Conservation (phyloP, 2,113 vertebrate species). For the Tricholaema leucomelas region DNA sequence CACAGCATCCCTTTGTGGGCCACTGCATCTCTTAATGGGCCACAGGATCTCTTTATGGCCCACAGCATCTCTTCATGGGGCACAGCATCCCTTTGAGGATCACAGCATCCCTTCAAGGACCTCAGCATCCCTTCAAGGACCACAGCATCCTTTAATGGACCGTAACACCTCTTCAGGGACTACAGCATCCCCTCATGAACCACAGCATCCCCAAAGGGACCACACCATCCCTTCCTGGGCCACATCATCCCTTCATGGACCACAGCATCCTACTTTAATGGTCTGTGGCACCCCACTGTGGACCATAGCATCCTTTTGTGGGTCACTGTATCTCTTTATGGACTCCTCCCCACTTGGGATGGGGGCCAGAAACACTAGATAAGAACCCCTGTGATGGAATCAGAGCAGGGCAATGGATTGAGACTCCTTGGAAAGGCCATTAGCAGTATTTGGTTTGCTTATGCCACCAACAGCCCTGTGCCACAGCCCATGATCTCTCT, state of each 20-base stretch:
- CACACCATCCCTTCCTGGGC: rapidly evolving
- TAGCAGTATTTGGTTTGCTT: not conserved
- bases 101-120: too few species aligned
- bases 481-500: not conserved
- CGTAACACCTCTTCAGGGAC: rapidly evolving
- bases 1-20: too few species aligned
- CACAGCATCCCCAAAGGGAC: rapidly evolving
- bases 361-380: not conserved
- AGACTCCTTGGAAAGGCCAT: not conserved
- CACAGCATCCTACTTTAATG: not conserved
- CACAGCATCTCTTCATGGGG: too few species aligned
- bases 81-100: too few species aligned
- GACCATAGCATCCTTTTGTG: too few species aligned
- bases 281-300: not conserved
- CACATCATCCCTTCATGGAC: rapidly evolving
- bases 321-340: not conserved
- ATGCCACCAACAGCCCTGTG: not conserved
- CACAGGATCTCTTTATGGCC: too few species aligned
- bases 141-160: not conserved
- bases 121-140: not conserved
- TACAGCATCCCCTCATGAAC: rapidly evolving
- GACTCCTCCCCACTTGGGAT: rapidly evolving
- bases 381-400: not conserved
- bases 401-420: not conserved
- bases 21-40: too few species aligned